Conservation (phyloP, 2,113 vertebrate genomes). For the Dryoscopus gambensis region DNA sequence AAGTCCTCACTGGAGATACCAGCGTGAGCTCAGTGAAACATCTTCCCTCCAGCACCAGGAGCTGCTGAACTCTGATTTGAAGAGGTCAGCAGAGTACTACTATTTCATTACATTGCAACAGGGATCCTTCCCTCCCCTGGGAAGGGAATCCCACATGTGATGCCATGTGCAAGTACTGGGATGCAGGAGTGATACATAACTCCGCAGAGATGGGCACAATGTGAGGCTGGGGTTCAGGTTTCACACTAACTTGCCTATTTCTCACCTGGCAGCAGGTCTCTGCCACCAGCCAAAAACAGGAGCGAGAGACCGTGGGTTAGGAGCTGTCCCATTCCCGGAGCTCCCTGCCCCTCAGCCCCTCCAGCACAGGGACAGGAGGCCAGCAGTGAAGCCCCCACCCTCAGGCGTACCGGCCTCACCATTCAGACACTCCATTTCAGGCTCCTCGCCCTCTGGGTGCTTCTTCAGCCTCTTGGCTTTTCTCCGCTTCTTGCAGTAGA, state of each 20-base stretch:
- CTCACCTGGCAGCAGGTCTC: not conserved
- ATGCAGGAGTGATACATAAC: not conserved
- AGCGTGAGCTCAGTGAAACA: not conserved
- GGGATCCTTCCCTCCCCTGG: not conserved
- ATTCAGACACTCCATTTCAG: slow-evolving; percentile 96
- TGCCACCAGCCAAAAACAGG: not conserved
- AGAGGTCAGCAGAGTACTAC: not conserved
- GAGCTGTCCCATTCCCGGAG: not conserved
- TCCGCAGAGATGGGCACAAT: not conserved
- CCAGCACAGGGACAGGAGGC: not conserved
- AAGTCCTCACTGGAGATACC: not conserved
- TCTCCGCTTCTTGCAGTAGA: slow-evolving; percentile 97
- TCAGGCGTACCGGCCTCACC: slow-evolving; percentile 69
- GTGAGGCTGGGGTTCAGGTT: not conserved
- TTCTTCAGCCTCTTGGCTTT: slow-evolving; percentile 90
- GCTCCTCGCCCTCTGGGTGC: slow-evolving; percentile 86
- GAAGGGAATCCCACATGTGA: not conserved
- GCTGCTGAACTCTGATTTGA: not conserved
- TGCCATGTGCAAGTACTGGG: not conserved
- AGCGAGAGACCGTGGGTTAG: not conserved
- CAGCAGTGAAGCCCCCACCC: not conserved
- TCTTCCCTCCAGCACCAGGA: not conserved
- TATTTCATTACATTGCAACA: not conserved
- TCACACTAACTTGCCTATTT: not conserved
- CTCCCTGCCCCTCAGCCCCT: not conserved